These are phyloP conservation scores for Crossaster papposus DNA, from an alignment of 53 echinoderm and acorn worm species.

Conservation along the genomic window DNA sequence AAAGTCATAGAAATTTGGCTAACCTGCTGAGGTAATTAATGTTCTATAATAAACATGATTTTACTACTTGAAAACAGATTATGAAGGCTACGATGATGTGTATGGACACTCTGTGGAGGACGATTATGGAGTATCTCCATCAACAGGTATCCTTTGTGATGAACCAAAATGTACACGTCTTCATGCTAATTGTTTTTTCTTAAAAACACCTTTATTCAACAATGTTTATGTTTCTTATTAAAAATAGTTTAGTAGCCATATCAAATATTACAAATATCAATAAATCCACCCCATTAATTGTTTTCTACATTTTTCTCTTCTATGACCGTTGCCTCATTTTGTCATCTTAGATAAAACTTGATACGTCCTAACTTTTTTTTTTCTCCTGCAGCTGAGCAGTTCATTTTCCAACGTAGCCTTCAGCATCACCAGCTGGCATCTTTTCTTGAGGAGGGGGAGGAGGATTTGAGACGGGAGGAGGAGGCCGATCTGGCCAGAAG, in stretches of 20 bases:
- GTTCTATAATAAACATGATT: neutral
- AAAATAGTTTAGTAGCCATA: too few relatives aligned
- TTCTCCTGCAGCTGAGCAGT: constrained; percentile 81
- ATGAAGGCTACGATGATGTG: constrained; percentile 93
- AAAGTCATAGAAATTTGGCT: too few relatives aligned
- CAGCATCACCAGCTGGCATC: constrained; percentile 75
- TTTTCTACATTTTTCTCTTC: neutral
- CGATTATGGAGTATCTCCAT: constrained; percentile 91
- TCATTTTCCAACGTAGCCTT: constrained; percentile 79
- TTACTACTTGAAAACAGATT: constrained; percentile 69
- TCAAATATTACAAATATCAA: neutral
- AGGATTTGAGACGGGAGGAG: constrained; percentile 68
- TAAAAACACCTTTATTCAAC: too few relatives aligned
- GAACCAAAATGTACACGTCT: neutral
- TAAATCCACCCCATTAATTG: neutral
- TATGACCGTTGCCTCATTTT: too few relatives aligned
- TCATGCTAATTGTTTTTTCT: neutral
- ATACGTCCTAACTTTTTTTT: neutral
- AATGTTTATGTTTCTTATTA: too few relatives aligned
- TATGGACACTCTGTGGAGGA: constrained; percentile 98
- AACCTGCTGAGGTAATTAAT: too few relatives aligned
- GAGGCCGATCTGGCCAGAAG: constrained; percentile 10
- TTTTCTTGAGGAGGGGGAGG: constrained; percentile 84
- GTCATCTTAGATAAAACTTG: neutral
- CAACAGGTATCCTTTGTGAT: constrained; percentile 72